Evolutionary conservation across 2,888 invertebrate genomes (phyloP), one percentile per base, ranked within the genome.

Genomic region (Phalera bucephala): DNA sequence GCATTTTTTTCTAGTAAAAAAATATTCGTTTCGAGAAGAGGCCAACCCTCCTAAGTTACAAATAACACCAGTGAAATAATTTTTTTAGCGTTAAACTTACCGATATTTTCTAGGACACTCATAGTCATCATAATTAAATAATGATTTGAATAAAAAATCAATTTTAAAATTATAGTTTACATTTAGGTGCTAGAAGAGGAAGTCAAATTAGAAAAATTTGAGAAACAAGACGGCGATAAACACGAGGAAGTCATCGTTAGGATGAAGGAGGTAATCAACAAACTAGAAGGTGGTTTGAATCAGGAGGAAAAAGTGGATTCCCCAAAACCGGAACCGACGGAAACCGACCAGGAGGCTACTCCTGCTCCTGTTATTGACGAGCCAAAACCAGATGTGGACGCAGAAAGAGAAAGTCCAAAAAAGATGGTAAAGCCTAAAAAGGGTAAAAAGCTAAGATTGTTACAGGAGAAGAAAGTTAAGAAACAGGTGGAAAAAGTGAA

Each of bases 211-310:
- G 79, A 83, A 41, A 79, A 76, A 31, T 88, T 88, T 36, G 86
- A 87, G 26, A 65, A 71, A 45, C 70, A 70, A 23, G 83, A 85
- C 22, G 69, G 70, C 1, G 58, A 52, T 2, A 69, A 69, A 33
- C 81, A 85, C 15, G 79, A 76, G 44, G 71, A 78, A 55, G 85
- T 81, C 0, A 76, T 88, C 22, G 80, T 80, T 45, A 76, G 77
- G 54, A 87, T 88, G 21, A 86, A 84, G 58, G 82, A 86, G 58
- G 86, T 64, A 0, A 87, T 87, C 23, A 78, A 64, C 26, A 88
- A 87, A 69, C 52, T 88, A 13, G 87, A 88, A 52, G 80, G 64
- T 20, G 79, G 81, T 26, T 54, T 85, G 14, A 75, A 62, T 35
- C 56, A 74, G 34, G 54, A 52, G 1, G 69, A 66, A 31, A 65